Conservation (phyloP, 2,888 invertebrate genomes). For the Zelleria hepariella region DNA sequence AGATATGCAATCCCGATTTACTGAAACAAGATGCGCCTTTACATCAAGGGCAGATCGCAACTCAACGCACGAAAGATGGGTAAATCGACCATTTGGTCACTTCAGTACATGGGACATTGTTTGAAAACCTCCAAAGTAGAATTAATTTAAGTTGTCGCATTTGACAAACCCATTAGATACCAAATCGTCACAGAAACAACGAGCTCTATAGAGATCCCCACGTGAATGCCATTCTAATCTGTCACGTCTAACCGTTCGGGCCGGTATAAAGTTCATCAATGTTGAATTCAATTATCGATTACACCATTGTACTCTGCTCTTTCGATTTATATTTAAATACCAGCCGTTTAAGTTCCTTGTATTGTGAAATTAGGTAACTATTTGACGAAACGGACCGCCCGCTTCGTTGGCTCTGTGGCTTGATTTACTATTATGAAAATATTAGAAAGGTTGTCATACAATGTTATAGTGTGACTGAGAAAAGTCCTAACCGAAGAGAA, state of each 20-base stretch:
- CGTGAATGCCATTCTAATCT: constrained; percentile 67
- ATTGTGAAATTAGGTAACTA: constrained; percentile 65
- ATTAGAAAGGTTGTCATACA: constrained; percentile 17
- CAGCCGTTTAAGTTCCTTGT: constrained; percentile 65
- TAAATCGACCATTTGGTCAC: no score
- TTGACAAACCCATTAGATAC: no score
- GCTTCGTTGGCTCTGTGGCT: constrained; percentile 20
- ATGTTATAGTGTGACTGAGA: neutral
- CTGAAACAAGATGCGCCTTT: no score
- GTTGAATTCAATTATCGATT: constrained; percentile 72
- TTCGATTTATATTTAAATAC: constrained; percentile 72
- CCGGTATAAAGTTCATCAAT: constrained; percentile 71
- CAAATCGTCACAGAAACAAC: constrained; percentile 20
- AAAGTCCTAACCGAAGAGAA: no score
- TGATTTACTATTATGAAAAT: constrained; percentile 11
- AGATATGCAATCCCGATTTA: no score
- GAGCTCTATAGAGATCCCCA: constrained; percentile 38
- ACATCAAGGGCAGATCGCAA: no score
- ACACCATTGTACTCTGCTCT: constrained; percentile 69
- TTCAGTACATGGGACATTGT: no score
- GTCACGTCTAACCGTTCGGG: constrained; percentile 68
- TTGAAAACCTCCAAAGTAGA: neutral
- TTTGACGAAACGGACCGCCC: constrained; percentile 56
- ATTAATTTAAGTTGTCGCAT: no score
- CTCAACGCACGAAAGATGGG: no score